phyloP scores from a whole-genome alignment of 1,140 invertebrate genomes.

The Euura saliciscinereae region DNA sequence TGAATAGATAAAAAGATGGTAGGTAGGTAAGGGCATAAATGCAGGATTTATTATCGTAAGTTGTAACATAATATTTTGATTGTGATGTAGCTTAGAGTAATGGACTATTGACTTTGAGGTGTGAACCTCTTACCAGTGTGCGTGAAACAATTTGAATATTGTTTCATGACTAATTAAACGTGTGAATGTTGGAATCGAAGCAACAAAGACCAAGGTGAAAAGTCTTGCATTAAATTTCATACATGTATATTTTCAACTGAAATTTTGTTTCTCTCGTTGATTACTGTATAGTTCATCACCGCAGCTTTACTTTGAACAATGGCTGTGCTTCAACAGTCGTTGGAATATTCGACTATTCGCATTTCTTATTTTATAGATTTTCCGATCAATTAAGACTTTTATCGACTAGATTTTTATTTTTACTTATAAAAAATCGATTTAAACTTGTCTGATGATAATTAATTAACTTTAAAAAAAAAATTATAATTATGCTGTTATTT shows the following conservation, averaged over 20 bases:
- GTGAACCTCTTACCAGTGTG: conserved; percentile 30
- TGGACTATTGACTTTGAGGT: conserved; percentile 19
- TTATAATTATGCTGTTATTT: conserved; percentile 41
- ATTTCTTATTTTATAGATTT: too few relatives aligned
- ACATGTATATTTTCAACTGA: conserved; percentile 8
- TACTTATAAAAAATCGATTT: not conserved
- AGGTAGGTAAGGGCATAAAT: conserved; percentile 23
- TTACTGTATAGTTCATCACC: too few relatives aligned
- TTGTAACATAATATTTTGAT: conserved; percentile 30
- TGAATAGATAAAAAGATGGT: not conserved
- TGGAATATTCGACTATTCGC: too few relatives aligned
- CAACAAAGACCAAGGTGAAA: conserved; percentile 42
- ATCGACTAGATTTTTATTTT: too few relatives aligned
- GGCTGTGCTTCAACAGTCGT: conserved; percentile 49
- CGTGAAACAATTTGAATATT: conserved; percentile 8
- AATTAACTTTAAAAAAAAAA: not conserved
- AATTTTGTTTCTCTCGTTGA: conserved; percentile 11
- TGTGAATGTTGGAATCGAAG: conserved; percentile 29
- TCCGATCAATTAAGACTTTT: too few relatives aligned
- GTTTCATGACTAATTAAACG: conserved; percentile 26
- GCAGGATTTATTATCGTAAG: conserved; percentile 24
- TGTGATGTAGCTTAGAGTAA: conserved; percentile 44
- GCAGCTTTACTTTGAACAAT: conserved; percentile 36
- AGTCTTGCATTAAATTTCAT: conserved; percentile 48
- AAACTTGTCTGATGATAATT: not conserved